Percentiles rank a stretch among this genome's conserved stretches.
Evolutionary conservation across 2,113 vertebrate species (phyloP).

Genomic region (Athene cunicularia): DNA sequence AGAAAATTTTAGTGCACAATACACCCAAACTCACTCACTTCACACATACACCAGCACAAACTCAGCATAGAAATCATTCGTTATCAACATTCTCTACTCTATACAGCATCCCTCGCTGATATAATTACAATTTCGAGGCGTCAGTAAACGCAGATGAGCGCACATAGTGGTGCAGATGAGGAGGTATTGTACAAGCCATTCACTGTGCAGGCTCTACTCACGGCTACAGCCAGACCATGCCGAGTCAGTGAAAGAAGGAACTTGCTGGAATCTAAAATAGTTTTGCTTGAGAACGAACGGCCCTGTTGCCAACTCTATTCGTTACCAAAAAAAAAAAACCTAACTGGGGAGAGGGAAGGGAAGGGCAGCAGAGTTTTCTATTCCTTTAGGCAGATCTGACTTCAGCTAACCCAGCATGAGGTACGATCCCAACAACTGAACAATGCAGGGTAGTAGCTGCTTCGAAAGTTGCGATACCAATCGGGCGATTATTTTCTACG

Average conservation of each 20-base stretch:
- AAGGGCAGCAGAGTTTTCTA: constrained; percentile 62
- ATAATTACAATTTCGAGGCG: constrained; percentile 74
- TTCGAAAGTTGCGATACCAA: constrained; percentile 66
- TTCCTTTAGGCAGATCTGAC: constrained; percentile 75
- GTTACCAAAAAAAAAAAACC: constrained; percentile 16
- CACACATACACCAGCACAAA: constrained; percentile 84
- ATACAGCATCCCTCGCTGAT: constrained; percentile 81
- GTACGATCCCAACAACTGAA: constrained; percentile 74
- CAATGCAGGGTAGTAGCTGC: constrained; percentile 71
- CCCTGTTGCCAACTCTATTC: constrained; percentile 68
- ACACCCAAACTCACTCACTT: constrained; percentile 93
- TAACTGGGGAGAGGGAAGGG: background rate
- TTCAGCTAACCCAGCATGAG: constrained; percentile 72
- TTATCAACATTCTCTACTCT: constrained; percentile 83
- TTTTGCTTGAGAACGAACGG: constrained; percentile 71
- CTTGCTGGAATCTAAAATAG: constrained; percentile 70
- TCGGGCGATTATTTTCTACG: constrained; percentile 86
- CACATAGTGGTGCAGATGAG: constrained; percentile 74
- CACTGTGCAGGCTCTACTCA: constrained; percentile 74
- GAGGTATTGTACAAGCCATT: constrained; percentile 83
- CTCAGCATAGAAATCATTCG: constrained; percentile 77
- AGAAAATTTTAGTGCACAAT: constrained; percentile 84
- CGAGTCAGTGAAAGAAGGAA: constrained; percentile 71
- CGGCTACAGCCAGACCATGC: constrained; percentile 77
- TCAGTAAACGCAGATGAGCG: constrained; percentile 67